Evolutionary conservation across 2,113 vertebrate genomes (phyloP).

Genomic region (Ctenomys sociabilis): DNA sequence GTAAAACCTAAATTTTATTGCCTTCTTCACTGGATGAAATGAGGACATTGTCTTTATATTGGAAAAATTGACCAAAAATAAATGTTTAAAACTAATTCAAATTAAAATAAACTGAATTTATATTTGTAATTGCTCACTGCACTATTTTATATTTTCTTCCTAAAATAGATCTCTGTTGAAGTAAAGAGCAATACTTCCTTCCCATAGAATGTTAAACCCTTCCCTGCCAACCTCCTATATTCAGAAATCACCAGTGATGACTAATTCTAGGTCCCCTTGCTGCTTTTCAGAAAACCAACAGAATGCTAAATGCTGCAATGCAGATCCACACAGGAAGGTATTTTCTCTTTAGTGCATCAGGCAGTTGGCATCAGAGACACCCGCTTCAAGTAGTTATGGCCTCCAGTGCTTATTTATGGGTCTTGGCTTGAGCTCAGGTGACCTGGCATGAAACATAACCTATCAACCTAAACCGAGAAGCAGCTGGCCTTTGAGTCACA

Average conservation of each 20-base stretch:
- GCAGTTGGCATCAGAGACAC: not conserved
- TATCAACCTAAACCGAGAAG: not conserved
- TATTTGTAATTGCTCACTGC: slow-evolving; percentile 20
- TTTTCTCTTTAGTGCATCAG: not conserved
- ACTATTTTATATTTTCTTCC: not conserved
- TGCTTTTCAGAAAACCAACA: slow-evolving; percentile 20
- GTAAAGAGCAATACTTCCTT: not conserved
- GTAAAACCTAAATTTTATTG: slow-evolving; percentile 44
- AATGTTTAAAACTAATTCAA: slow-evolving; percentile 28
- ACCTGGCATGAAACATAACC: not conserved
- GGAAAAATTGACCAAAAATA: not conserved
- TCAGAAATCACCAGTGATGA: slow-evolving; percentile 23
- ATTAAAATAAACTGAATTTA: slow-evolving; percentile 28
- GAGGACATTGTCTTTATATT: slow-evolving; percentile 43
- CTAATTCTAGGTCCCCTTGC: not conserved
- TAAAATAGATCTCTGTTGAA: not conserved
- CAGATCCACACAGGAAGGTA: not conserved
- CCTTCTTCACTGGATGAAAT: not conserved
- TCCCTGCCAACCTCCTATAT: not conserved
- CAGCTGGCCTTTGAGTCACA: not conserved
- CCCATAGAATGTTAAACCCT: slow-evolving; percentile 5
- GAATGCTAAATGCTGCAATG: slow-evolving; percentile 6
- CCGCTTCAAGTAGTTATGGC: not conserved
- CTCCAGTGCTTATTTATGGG: not conserved
- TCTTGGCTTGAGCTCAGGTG: not conserved